Percentiles rank a stretch among this genome's conserved stretches.
phyloP scores from a whole-genome alignment of 2,888 invertebrate genomes.

The Euspilapteryx auroguttella region DNA sequence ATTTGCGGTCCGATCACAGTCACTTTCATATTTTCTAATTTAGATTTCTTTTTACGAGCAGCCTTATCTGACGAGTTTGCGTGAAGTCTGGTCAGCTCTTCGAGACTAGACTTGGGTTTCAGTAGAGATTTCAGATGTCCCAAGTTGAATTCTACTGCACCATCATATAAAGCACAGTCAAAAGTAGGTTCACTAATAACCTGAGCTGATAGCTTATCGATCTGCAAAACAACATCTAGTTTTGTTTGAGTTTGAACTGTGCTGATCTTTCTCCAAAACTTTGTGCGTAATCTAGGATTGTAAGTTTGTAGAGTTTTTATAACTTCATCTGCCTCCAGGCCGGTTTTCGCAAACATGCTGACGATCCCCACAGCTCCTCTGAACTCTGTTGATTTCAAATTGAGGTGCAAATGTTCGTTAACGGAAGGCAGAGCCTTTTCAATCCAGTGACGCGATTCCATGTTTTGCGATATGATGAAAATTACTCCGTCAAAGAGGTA shows the following conservation, averaged over 20 bases:
- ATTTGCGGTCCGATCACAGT: too few relatives aligned
- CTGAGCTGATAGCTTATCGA: conserved; percentile 42
- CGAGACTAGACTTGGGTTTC: conserved; percentile 23
- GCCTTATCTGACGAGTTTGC: conserved; percentile 7
- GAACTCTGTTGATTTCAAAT: conserved; percentile 36
- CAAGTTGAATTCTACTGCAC: conserved; percentile 26
- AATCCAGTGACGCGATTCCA: conserved; percentile 26
- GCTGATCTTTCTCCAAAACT: conserved; percentile 42
- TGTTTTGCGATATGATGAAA: conserved; percentile 35
- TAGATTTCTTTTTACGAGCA: conserved; percentile 2
- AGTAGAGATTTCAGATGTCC: conserved; percentile 35
- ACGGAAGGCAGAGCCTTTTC: conserved; percentile 18
- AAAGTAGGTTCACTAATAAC: conserved; percentile 28
- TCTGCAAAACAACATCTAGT: conserved; percentile 34
- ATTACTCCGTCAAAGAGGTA: conserved; percentile 47
- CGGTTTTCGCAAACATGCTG: conserved; percentile 29
- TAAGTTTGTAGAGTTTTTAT: conserved; percentile 27
- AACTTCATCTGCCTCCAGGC: conserved; percentile 25
- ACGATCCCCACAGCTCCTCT: conserved; percentile 47
- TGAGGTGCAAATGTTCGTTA: conserved; percentile 18
- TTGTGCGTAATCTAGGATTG: conserved; percentile 37
- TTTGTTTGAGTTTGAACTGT: conserved; percentile 21
- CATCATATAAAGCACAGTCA: conserved; percentile 21
- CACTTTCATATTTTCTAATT: conserved; percentile 5
- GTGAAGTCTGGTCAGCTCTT: conserved; percentile 17